Evolutionary conservation across 2,113 vertebrate species (phyloP).

Genomic region (Pygoscelis antarcticus): DNA sequence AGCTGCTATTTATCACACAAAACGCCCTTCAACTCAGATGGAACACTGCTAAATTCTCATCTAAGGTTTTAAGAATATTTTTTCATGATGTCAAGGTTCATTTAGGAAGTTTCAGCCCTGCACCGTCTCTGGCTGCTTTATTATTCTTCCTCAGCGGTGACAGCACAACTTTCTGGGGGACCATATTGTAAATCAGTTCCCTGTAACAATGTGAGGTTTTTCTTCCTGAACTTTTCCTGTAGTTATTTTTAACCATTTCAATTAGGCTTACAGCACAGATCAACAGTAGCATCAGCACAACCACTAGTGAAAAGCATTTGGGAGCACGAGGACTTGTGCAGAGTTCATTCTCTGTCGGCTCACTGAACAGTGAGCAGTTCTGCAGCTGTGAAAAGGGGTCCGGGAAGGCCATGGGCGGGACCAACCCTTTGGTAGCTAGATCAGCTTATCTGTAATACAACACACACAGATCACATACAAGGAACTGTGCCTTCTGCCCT

Average conservation of each 20-base stretch:
- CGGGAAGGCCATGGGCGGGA: background rate
- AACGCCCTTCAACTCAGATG: background rate
- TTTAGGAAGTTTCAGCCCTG: background rate
- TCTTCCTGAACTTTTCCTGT: background rate
- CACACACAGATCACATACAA: background rate
- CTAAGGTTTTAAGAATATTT: background rate
- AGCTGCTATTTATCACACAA: background rate
- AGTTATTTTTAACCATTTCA: background rate
- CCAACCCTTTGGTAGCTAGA: background rate
- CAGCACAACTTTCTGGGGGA: background rate
- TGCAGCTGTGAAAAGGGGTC: background rate
- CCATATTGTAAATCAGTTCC: background rate
- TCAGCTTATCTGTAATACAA: background rate
- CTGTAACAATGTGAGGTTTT: background rate
- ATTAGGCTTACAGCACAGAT: background rate
- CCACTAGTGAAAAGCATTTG: background rate
- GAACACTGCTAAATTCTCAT: background rate
- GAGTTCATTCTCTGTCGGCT: background rate
- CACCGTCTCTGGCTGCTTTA: background rate
- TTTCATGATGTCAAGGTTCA: background rate
- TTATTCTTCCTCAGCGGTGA: background rate
- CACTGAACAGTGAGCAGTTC: background rate
- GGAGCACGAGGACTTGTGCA: background rate
- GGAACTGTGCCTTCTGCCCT: background rate
- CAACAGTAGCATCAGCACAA: background rate